Base-by-base conservation (phyloP, 2,797 vertebrate species). In the Atherinosoma microstoma region DNA sequence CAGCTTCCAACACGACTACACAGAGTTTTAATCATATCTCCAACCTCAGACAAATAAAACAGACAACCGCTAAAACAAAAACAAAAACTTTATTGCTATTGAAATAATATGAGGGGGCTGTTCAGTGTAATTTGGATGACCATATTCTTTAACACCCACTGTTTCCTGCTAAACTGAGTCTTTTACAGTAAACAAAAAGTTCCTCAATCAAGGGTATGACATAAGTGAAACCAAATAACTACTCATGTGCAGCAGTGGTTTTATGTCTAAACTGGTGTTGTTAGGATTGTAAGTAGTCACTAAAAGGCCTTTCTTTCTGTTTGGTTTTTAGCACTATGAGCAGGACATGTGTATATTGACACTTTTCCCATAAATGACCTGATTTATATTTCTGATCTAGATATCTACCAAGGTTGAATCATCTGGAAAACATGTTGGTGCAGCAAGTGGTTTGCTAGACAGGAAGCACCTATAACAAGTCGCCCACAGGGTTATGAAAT, bases 401-500 rank as follows among this genome's bases (percentile, higher is more conserved):
- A 67, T 30, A 74, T 56, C 27, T 62, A 16, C 20, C 15, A 2
- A 35, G 0, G 38, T 16, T 78, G 79, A 89, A 74, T 91, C 81
- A 87, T 84, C 65, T 54, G 34, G 22, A 63, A 70, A 78, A 75
- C 34, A 65, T 0, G 57, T 68, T 65, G 54, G 53, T 70, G 76
- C 69, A 11, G 66, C 1, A 64, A 67, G 68, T 45, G 64, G 59
- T 61, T 73, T 54, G 62, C 1, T 63, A 38, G 0, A 61, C 32
- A 79, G 56, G 38, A 74, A 62, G 51, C 12, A 4, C 15, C 2
- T 66, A 29, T 78, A 4, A 76, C 27, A 72, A 12, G 13, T 67
- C 35, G 3, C 70, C 78, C 42, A 84, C 81, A 51, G 11, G 27
- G 18, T 75, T 78, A 70, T 73, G 58, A 76, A 70, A 80, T 72